Evolutionary conservation across 2,113 vertebrate species (phyloP).

Genomic region (Corvus cornix): DNA sequence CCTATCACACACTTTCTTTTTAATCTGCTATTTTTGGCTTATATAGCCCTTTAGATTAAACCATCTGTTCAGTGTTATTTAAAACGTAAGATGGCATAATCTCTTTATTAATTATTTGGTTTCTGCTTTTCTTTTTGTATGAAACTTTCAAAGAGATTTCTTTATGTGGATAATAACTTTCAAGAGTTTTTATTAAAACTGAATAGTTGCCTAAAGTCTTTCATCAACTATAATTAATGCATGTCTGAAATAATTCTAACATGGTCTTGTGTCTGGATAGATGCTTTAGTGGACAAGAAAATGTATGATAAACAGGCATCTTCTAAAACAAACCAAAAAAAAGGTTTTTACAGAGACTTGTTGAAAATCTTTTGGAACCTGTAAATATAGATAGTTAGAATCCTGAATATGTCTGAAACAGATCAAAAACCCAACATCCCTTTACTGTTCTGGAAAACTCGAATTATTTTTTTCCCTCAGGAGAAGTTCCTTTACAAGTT

Average conservation of each 20-base stretch:
- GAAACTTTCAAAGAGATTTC: conserved; percentile 34
- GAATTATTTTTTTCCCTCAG: conserved; percentile 25
- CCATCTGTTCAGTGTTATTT: conserved; percentile 40
- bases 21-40: conserved; percentile 34
- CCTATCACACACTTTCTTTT: background rate
- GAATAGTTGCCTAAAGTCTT: conserved; percentile 57
- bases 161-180: conserved; percentile 58
- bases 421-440: background rate
- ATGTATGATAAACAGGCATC: conserved; percentile 23
- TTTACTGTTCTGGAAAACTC: conserved; percentile 38
- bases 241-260: conserved; percentile 46
- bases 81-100: conserved; percentile 28
- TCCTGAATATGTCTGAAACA: conserved; percentile 23
- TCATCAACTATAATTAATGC: conserved; percentile 53
- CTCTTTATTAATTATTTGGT: conserved; percentile 39
- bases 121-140: conserved; percentile 44
- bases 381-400: conserved; percentile 23
- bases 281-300: conserved; percentile 41
- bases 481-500: conserved; percentile 48
- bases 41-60: conserved; percentile 8
- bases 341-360: background rate
- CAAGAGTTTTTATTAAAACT: conserved; percentile 60
- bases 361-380: conserved; percentile 48
- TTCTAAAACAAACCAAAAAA: background rate
- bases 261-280: conserved; percentile 17